Base-by-base conservation (phyloP, 1,140 invertebrate species). In the Frieseomelitta varia region DNA sequence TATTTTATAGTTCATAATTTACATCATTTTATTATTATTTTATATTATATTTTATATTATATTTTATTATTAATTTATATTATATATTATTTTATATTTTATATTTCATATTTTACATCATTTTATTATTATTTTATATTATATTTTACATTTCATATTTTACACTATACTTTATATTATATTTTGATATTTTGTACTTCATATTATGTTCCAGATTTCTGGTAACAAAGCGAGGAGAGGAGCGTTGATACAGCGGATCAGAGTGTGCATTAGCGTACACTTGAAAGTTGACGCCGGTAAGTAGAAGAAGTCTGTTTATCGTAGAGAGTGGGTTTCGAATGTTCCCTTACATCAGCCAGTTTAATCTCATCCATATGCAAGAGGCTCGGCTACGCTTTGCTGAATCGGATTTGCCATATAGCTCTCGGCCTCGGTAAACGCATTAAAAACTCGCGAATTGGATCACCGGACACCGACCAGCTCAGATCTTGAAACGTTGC, bases 361-460 rank as follows among this genome's bases (percentile, higher is more conserved):
- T n/a, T 68, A 27, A 58, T 63, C 74, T 83, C 74, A 74, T 83
- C 58, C 74, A 85, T 85, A 85, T 85, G 83, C 58, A 85, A 82
- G 39, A 73, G 71, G 15, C 27, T 6, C 51, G 56, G 56, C 67
- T 73, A 24, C 30, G 61, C 80, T 72, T 56, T 55, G 30, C 51
- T 24, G 63, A 77, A 83, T 82, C n/a, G 67, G 58, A 78, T 83
- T 77, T 69, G 27, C 17, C 61, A 34, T 73, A 53, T 73, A 53
- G 71, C 27, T 65, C 75, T 47, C 39, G 39, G 55, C 55, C 30
- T 34, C 67, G 80, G n/a, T 65, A 56, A 85, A 63, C 58, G 67
- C 67, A 72, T 85, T 63, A 72, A 82, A 77, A 63, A 81, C 30
- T 76, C 47, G 58, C 61, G 61, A 51, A 24, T 51, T 53, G 24